Conservation (phyloP, 2,888 invertebrate genomes). For the Argyresthia goedartella region DNA sequence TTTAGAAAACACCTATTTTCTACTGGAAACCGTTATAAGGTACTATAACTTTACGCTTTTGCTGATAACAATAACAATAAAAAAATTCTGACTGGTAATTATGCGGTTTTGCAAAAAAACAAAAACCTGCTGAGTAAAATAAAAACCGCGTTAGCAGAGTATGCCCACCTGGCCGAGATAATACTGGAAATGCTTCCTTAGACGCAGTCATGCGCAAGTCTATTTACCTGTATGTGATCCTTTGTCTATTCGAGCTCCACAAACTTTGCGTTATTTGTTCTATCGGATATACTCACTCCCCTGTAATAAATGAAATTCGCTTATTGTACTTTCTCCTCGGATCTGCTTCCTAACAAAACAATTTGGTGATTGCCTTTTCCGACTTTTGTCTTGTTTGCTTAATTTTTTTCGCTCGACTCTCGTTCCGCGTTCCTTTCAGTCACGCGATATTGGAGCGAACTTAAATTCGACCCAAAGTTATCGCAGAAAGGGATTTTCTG, state of each 20-base stretch:
- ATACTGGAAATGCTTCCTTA: slow-evolving; percentile 40
- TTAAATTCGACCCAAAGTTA: neutral
- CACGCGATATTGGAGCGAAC: slow-evolving; percentile 6
- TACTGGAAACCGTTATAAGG: too few relatives aligned
- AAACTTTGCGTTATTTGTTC: slow-evolving; percentile 57
- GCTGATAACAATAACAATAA: too few relatives aligned
- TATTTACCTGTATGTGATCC: slow-evolving; percentile 59
- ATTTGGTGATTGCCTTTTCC: slow-evolving; percentile 21
- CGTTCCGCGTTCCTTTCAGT: neutral
- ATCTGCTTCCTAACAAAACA: slow-evolving; percentile 43
- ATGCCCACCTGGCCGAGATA: slow-evolving; percentile 25
- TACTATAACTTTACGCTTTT: too few relatives aligned
- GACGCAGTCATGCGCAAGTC: slow-evolving; percentile 42
- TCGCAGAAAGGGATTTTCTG: too few relatives aligned
- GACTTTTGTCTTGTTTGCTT: slow-evolving; percentile 15
- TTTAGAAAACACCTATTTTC: too few relatives aligned
- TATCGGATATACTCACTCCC: slow-evolving; percentile 55
- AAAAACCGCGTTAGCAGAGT: neutral
- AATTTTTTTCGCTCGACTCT: slow-evolving; percentile 18
- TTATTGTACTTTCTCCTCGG: slow-evolving; percentile 48
- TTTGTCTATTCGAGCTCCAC: slow-evolving; percentile 64
- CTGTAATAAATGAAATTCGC: slow-evolving; percentile 55
- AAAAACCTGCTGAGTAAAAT: too few relatives aligned
- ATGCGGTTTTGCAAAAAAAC: too few relatives aligned
- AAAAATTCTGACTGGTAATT: too few relatives aligned